Conservation (phyloP, 2,113 vertebrate genomes). For the Columbina picui region DNA sequence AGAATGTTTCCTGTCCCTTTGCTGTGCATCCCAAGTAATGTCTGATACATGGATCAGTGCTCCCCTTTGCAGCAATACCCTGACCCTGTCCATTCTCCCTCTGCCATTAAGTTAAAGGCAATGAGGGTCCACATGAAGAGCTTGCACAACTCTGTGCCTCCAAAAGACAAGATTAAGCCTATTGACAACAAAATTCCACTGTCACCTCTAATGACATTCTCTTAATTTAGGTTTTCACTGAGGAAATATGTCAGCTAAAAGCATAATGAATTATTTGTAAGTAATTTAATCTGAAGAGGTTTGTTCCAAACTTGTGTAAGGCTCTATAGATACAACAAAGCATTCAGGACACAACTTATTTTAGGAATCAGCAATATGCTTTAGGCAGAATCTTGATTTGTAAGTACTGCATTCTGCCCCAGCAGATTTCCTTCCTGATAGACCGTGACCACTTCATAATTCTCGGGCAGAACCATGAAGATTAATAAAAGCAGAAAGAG, state of each 20-base stretch:
- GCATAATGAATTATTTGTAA: not conserved
- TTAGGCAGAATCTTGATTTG: constrained; percentile 1
- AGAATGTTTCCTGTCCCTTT: not conserved
- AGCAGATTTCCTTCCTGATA: constrained; percentile 31
- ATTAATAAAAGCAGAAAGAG: constrained; percentile 54
- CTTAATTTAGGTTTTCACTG: not conserved
- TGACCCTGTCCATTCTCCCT: not conserved
- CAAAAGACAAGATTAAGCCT: not conserved
- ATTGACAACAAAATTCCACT: not conserved
- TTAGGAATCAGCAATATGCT: not conserved
- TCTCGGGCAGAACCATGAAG: constrained; percentile 46
- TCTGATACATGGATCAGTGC: not conserved
- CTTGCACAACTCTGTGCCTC: not conserved
- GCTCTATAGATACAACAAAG: not conserved
- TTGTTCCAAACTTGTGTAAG: not conserved
- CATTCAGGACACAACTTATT: not conserved
- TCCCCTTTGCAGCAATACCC: not conserved
- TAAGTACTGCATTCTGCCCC: not conserved
- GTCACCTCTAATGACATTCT: not conserved
- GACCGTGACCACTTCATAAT: constrained; percentile 43
- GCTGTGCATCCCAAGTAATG: not conserved
- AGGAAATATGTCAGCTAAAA: not conserved
- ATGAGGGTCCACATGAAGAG: not conserved
- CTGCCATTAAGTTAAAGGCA: not conserved
- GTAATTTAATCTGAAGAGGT: not conserved